Evolutionary conservation across 1,140 invertebrate genomes (phyloP).

Genomic region (Drosophila jambulina): DNA sequence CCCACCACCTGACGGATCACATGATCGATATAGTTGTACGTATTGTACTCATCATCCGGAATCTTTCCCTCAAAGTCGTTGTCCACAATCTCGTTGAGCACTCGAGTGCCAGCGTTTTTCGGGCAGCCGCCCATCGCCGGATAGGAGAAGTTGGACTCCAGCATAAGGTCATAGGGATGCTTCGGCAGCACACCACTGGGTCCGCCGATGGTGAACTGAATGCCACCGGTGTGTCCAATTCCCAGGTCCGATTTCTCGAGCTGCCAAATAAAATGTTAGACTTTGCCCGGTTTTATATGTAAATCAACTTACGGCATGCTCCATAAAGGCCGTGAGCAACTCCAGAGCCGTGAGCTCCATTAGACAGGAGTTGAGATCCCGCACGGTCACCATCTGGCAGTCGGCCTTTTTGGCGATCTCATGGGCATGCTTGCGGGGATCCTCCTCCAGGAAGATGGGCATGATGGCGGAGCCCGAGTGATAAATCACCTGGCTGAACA

Average conservation of each 20-base stretch:
- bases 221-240: conserved; percentile 80
- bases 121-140: conserved; percentile 81
- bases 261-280: conserved; percentile 19
- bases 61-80: conserved; percentile 81
- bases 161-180: conserved; percentile 80
- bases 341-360: conserved; percentile 76
- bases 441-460: conserved; percentile 80
- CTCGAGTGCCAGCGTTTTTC: conserved; percentile 74
- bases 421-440: conserved; percentile 77
- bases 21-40: conserved; percentile 78
- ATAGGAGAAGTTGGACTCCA: conserved; percentile 78
- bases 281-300: rapidly evolving
- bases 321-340: conserved; percentile 76
- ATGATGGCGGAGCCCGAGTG: conserved; percentile 82
- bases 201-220: conserved; percentile 83
- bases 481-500: conserved; percentile 82
- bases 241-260: conserved; percentile 79
- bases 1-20: conserved; percentile 76
- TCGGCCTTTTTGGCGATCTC: conserved; percentile 74
- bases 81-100: conserved; percentile 80
- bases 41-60: conserved; percentile 75
- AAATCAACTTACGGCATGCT: conserved; percentile 66
- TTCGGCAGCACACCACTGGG: conserved; percentile 78
- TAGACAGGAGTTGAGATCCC: conserved; percentile 75
- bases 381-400: conserved; percentile 74